phyloP scores from a whole-genome alignment of 2,797 vertebrate species.

The Spinibarbus caldwelli region DNA sequence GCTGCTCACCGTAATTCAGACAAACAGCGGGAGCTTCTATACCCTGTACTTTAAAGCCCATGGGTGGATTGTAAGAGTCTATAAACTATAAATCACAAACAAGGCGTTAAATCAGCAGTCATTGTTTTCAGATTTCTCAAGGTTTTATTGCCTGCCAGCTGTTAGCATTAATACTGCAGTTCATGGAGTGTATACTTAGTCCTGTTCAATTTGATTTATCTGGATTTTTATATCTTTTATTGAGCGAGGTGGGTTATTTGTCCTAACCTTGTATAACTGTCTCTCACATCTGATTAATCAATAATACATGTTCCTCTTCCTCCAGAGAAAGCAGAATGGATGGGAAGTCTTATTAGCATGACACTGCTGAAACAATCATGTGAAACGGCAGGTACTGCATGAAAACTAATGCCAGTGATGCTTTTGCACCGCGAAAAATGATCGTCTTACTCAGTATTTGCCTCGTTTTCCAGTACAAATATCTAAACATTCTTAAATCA shows the following conservation, averaged over 20 bases:
- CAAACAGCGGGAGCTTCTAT: constrained; percentile 31
- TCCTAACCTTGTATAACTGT: background rate
- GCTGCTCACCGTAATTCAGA: constrained; percentile 46
- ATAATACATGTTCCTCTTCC: constrained; percentile 2
- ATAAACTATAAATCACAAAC: constrained; percentile 33
- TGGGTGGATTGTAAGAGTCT: constrained; percentile 13
- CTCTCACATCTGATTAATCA: background rate
- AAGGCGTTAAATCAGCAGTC: background rate
- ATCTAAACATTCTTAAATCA: background rate
- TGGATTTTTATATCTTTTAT: background rate
- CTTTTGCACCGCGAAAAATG: background rate
- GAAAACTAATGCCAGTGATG: background rate
- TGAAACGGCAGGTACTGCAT: background rate
- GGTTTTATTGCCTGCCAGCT: constrained; percentile 7
- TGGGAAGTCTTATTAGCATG: background rate
- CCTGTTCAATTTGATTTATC: constrained; percentile 8
- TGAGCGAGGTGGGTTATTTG: background rate
- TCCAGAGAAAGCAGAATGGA: constrained; percentile 1
- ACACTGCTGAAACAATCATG: background rate
- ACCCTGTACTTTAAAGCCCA: constrained; percentile 14
- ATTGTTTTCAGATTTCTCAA: background rate
- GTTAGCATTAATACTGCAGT: constrained; percentile 13
- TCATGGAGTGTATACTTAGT: background rate
- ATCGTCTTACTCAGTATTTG: background rate
- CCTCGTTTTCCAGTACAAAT: background rate